Evolutionary conservation across 2,888 invertebrate species (phyloP).

Genomic region (Drosophila cognata): DNA sequence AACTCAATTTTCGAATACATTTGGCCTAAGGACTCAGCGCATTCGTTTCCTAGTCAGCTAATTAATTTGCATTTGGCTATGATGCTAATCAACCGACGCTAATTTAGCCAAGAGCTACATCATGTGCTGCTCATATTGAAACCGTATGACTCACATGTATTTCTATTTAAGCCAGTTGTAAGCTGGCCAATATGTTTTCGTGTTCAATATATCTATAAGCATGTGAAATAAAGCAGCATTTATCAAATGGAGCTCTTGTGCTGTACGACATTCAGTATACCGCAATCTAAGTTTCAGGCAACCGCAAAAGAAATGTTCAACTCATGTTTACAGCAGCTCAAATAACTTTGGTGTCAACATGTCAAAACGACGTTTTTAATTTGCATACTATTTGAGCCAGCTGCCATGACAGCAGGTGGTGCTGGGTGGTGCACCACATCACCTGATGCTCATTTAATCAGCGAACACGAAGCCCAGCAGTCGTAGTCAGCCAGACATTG

Average conservation of each 20-base stretch:
- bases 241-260: background rate
- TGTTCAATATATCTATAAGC: background rate
- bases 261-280: background rate
- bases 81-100: background rate
- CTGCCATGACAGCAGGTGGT: slow-evolving; percentile 18
- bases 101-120: background rate
- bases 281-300: background rate
- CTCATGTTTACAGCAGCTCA: background rate
- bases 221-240: background rate
- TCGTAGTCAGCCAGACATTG: slow-evolving; percentile 33
- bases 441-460: slow-evolving; percentile 64
- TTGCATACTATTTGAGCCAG: slow-evolving; percentile 55
- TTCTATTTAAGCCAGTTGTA: background rate
- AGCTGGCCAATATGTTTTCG: background rate
- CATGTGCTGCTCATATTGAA: background rate
- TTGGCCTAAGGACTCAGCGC: background rate
- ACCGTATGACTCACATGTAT: background rate
- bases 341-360: slow-evolving; percentile 15
- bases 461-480: slow-evolving; percentile 26
- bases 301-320: background rate
- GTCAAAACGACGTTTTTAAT: slow-evolving; percentile 48
- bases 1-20: background rate
- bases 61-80: slow-evolving; percentile 18
- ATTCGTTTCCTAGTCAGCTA: background rate
- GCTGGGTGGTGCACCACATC: slow-evolving; percentile 30